A percentile compares a stretch with the other conserved stretches of the same genome.
These are phyloP conservation scores for Andricus quercusramuli DNA, from an alignment of 2,888 invertebrate genomes.

Conservation along the genomic window DNA sequence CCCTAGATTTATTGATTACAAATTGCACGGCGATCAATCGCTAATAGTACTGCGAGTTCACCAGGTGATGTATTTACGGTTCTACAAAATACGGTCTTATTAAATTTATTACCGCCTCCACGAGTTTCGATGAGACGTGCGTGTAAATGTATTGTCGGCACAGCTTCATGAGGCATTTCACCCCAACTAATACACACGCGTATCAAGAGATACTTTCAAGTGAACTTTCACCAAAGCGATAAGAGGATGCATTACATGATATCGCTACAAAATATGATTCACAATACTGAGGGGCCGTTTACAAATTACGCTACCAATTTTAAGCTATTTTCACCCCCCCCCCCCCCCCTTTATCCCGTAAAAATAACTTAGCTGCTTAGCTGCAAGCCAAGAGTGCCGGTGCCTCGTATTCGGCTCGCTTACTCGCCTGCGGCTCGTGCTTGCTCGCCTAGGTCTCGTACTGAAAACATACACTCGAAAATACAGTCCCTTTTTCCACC, in stretches of 20 bases:
- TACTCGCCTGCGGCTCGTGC: no score
- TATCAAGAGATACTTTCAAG: constrained; percentile 20
- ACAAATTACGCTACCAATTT: no score
- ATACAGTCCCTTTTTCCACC: no score
- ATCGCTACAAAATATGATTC: background rate
- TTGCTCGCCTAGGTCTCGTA: no score
- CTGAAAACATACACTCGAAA: no score
- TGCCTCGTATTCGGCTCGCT: no score
- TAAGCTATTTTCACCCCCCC: no score
- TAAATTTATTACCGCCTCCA: constrained; percentile 64
- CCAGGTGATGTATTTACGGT: constrained; percentile 67
- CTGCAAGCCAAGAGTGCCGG: no score
- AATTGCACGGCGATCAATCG: constrained; percentile 69
- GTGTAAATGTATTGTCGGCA: constrained; percentile 32
- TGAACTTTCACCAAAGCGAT: constrained; percentile 19
- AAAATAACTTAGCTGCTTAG: no score
- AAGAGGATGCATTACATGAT: background rate
- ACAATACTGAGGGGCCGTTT: background rate
- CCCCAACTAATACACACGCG: background rate
- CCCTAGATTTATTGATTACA: constrained; percentile 71
- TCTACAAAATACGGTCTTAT: constrained; percentile 67
- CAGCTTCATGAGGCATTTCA: background rate
- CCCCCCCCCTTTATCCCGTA: no score
- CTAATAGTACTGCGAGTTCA: constrained; percentile 62
- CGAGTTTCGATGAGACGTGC: constrained; percentile 30